Conservation (phyloP, 2,797 vertebrate genomes). For the Phoebastria nigripes region DNA sequence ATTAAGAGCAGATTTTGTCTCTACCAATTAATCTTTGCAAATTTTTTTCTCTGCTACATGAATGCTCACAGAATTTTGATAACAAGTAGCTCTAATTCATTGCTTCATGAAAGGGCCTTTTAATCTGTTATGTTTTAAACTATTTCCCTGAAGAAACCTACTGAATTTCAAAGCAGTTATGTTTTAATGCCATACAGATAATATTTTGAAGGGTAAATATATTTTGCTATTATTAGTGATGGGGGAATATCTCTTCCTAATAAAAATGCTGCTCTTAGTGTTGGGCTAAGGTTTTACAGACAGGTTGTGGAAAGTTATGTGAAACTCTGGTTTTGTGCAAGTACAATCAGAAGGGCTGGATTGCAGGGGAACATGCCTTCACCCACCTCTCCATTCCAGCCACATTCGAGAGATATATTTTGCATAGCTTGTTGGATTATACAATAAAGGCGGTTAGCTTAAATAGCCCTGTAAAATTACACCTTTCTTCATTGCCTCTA, state of each 20-base stretch:
- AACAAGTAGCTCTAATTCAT: background rate
- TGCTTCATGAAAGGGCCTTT: background rate
- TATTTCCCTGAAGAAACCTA: background rate
- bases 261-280: background rate
- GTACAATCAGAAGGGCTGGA: background rate
- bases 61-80: background rate
- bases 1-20: conserved; percentile 14
- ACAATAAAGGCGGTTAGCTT: background rate
- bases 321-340: background rate
- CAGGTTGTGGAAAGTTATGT: background rate
- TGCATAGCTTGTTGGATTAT: background rate
- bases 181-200: background rate
- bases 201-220: conserved; percentile 2
- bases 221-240: background rate
- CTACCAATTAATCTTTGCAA: conserved; percentile 40
- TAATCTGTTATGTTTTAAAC: background rate
- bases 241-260: background rate
- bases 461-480: background rate
- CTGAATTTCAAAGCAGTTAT: background rate
- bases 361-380: background rate
- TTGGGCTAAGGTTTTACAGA: background rate
- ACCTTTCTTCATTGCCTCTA: background rate
- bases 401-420: background rate
- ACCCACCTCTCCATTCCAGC: background rate
- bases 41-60: background rate